Evolutionary conservation across 64 coral and sea anemone genomes (phyloP).

Genomic region (Dendronephthya gigantea): DNA sequence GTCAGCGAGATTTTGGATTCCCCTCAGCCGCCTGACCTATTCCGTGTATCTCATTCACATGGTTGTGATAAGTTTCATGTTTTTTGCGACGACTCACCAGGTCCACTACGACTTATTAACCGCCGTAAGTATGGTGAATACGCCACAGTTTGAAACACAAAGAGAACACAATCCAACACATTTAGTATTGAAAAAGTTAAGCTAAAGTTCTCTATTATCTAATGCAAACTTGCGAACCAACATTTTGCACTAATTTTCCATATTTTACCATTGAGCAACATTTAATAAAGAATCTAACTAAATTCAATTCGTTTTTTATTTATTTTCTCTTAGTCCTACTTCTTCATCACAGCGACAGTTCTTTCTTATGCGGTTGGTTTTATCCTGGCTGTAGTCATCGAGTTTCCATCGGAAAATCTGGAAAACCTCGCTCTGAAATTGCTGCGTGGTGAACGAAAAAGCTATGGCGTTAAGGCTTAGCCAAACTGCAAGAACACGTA

Average conservation of each 20-base stretch:
- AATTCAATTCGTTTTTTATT: too few species aligned
- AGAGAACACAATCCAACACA: too few species aligned
- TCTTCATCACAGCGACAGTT: not conserved
- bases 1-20: slow-evolving; percentile 53
- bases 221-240: too few species aligned
- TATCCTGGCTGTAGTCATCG: not conserved
- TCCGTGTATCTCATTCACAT: slow-evolving; percentile 28
- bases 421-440: not conserved
- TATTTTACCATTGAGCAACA: too few species aligned
- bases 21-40: slow-evolving; percentile 35
- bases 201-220: too few species aligned
- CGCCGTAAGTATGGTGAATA: not conserved
- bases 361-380: not conserved
- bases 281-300: too few species aligned
- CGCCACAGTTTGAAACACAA: not conserved
- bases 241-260: too few species aligned
- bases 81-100: not conserved
- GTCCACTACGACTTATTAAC: not conserved
- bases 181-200: too few species aligned
- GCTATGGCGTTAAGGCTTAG: too few species aligned
- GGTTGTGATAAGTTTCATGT: not conserved
- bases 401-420: not conserved
- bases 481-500: too few species aligned
- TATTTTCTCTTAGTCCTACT: not conserved
- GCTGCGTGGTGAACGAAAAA: not conserved